These are phyloP conservation scores for Rattus rattus DNA, from an alignment of 2,113 vertebrate species.

Conservation along the genomic window DNA sequence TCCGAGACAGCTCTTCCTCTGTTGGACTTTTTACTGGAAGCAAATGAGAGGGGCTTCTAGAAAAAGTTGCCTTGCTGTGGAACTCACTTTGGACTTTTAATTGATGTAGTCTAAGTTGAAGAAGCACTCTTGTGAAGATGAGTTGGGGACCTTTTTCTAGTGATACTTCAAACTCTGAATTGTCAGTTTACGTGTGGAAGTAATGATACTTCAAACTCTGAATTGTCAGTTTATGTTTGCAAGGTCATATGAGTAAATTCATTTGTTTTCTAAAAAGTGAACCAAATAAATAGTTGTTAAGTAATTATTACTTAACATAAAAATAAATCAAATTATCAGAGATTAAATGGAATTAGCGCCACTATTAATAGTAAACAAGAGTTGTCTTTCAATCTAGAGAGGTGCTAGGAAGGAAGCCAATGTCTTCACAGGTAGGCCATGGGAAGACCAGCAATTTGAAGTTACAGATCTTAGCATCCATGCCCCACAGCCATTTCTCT, in stretches of 20 bases:
- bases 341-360: not conserved
- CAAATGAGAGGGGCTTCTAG: not conserved
- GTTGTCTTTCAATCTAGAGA: not conserved
- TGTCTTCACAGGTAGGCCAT: not conserved
- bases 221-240: not conserved
- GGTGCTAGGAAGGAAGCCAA: not conserved
- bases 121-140: not conserved
- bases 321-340: not conserved
- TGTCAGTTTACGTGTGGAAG: not conserved
- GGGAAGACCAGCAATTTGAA: not conserved
- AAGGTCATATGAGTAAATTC: not conserved
- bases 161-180: not conserved
- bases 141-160: not conserved
- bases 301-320: not conserved
- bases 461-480: not conserved
- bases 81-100: not conserved
- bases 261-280: not conserved
- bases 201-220: not conserved
- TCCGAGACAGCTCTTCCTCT: not conserved
- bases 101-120: not conserved
- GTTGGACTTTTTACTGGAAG: slow-evolving; percentile 7
- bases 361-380: not conserved
- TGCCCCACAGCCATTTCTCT: not conserved
- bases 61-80: slow-evolving; percentile 52
- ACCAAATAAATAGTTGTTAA: not conserved